phyloP scores from a whole-genome alignment of 2,888 invertebrate species.

The Neuroscelio doddi region DNA sequence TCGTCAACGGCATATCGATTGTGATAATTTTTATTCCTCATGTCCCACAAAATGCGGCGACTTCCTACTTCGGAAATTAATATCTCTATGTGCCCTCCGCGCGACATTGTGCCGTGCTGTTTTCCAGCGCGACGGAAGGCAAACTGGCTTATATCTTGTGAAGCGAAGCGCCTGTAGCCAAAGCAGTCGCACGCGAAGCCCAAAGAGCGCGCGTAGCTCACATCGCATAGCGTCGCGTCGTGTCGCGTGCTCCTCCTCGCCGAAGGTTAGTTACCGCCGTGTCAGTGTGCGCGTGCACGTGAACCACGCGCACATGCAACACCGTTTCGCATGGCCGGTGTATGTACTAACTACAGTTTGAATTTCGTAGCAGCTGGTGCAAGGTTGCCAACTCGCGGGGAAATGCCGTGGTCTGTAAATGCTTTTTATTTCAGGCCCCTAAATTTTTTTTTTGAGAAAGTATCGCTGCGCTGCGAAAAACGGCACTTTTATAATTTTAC shows the following conservation, averaged over 20 bases:
- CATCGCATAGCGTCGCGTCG: constrained; percentile 36
- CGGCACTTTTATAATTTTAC: no score
- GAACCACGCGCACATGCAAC: not conserved
- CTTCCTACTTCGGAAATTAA: constrained; percentile 36
- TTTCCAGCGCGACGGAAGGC: constrained; percentile 36
- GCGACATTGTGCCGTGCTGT: constrained; percentile 32
- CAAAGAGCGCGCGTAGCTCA: constrained; percentile 27
- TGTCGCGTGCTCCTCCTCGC: constrained; percentile 14
- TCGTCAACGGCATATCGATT: constrained; percentile 44
- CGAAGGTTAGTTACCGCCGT: constrained; percentile 29
- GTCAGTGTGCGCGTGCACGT: constrained; percentile 1
- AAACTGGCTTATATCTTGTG: constrained; percentile 33
- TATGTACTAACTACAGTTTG: no score
- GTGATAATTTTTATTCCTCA: constrained; percentile 47
- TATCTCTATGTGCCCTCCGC: constrained; percentile 38
- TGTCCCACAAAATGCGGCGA: constrained; percentile 41
- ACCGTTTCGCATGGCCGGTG: not conserved
- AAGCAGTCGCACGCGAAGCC: constrained; percentile 37
- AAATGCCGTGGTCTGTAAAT: no score
- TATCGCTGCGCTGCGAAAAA: no score
- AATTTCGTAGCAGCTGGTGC: no score
- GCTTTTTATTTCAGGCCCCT: no score
- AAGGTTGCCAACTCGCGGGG: no score
- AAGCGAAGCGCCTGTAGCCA: constrained; percentile 41
- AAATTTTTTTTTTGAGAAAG: no score